These are phyloP conservation scores for Eupithecia dodoneata DNA, from an alignment of 2,888 invertebrate species.

Conservation along the genomic window DNA sequence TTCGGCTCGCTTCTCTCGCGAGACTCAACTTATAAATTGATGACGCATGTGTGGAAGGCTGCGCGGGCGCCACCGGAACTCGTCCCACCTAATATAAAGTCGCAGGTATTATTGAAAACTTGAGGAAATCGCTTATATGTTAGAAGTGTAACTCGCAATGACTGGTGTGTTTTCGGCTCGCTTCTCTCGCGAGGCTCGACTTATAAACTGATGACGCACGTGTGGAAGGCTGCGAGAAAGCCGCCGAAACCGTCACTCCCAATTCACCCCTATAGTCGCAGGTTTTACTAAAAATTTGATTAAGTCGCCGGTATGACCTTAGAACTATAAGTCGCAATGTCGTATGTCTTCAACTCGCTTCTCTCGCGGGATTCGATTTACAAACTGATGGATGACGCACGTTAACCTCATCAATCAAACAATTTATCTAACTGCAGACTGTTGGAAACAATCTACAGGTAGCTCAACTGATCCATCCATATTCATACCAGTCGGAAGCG, in stretches of 20 bases:
- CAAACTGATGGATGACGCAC: no score
- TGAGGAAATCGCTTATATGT: no score
- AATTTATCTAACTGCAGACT: no score
- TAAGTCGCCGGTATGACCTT: no score
- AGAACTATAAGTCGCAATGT: constrained; percentile 62
- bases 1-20: constrained; percentile 96
- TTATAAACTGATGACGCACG: constrained; percentile 93
- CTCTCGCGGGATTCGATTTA: constrained; percentile 85
- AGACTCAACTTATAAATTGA: constrained; percentile 93
- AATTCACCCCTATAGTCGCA: constrained; percentile 52
- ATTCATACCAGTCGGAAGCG: no score
- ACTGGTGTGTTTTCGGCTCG: constrained; percentile 94
- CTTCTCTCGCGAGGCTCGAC: constrained; percentile 95
- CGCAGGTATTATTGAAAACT: constrained; percentile 55
- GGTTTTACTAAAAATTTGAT: constrained; percentile 47
- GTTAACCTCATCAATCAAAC: no score
- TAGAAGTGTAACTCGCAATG: no score
- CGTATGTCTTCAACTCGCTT: constrained; percentile 94
- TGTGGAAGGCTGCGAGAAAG: constrained; percentile 88
- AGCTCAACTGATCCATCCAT: no score
- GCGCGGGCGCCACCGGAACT: constrained; percentile 79
- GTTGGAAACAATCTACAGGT: no score
- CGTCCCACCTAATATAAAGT: constrained; percentile 60
- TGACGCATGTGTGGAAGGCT: constrained; percentile 93
- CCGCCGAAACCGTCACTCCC: constrained; percentile 70